Evolutionary conservation across 2,797 vertebrate genomes (phyloP), one percentile per base, ranked within the genome.

Genomic region (Gymnoscopelus braueri): DNA sequence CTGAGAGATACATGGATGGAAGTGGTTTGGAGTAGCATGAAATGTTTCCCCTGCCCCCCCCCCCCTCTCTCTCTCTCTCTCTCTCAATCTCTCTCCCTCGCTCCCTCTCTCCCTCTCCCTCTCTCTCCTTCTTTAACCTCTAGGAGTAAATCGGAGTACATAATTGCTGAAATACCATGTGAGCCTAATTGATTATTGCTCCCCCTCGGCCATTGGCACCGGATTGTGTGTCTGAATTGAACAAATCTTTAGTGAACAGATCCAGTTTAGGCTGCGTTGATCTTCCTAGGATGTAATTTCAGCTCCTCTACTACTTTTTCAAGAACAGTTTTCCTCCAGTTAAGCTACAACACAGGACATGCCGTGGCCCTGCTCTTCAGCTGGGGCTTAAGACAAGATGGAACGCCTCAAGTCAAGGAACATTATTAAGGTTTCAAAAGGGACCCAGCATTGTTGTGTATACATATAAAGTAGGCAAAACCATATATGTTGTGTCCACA

Each of bases 21-120:
- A 91, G 91, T 90, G 89, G 90, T 93, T 92, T 91, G 83, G 90
- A 90, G 82, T 81, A 90, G 89, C 91, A 90, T 93, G 90, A 91
- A 93, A 91, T 89, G 72, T 84, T 79, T 85, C 85, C 72, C n/a
- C 32, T 19, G 24, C 26, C 29, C 51, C 6, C 35, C 32, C 39
- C 14, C 5, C 50, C 49, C 12, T 57, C 44, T 49, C 48, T 49
- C 48, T 0, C 48, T 12, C 5, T 50, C 49, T 50, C 49, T 49
- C 48, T 49, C 48, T 49, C 48, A 10, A 4, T 49, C 48, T 49
- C 48, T 49, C 8, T 11, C 4, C 8, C 48, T 49, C 48, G 9
- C 49, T 50, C 49, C 12, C 49, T 50, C 49, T 50, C 49, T 3
- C 49, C 14, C 13, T 51, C 12, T 51, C 12, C n/a, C 50, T 51